phyloP scores from a whole-genome alignment of 2,113 vertebrate species.

The Ranitomeya imitator region DNA sequence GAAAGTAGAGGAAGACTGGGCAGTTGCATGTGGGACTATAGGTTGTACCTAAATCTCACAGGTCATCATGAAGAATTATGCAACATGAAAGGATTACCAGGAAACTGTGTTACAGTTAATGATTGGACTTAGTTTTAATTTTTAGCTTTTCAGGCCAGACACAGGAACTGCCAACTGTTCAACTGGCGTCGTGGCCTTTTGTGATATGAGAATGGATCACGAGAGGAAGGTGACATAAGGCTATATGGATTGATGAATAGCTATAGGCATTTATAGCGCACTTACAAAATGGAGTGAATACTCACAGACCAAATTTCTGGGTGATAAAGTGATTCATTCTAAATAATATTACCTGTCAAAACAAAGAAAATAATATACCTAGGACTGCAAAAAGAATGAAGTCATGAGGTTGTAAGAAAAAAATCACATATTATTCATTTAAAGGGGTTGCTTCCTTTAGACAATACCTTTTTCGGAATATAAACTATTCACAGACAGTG shows the following conservation, averaged over 20 bases:
- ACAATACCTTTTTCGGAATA: not conserved
- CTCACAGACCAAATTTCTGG: not conserved
- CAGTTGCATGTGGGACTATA: constrained; percentile 36
- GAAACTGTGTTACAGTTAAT: constrained; percentile 36
- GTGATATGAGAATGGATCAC: constrained; percentile 15
- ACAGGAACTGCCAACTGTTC: constrained; percentile 42
- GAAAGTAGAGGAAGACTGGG: constrained; percentile 25
- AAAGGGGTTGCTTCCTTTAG: too few species aligned
- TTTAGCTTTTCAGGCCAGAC: constrained; percentile 22
- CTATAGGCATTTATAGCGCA: not conserved
- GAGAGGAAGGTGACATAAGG: constrained; percentile 26
- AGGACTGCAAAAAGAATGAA: not conserved
- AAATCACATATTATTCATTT: not conserved
- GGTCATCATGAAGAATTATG: constrained; percentile 47
- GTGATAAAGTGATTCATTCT: not conserved
- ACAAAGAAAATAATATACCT: not conserved
- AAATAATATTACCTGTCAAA: not conserved
- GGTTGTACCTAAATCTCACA: constrained; percentile 42
- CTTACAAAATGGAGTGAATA: not conserved
- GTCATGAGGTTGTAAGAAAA: not conserved
- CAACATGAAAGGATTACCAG: constrained; percentile 41
- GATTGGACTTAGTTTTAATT: not conserved
- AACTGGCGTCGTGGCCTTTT: constrained; percentile 32
- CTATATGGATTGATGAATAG: constrained; percentile 4
- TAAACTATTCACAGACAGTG: not conserved